A percentile compares a stretch with the other conserved stretches of the same genome.
Evolutionary conservation across 2,113 vertebrate species (phyloP).

Genomic region (Reinhardtius hippoglossoides): DNA sequence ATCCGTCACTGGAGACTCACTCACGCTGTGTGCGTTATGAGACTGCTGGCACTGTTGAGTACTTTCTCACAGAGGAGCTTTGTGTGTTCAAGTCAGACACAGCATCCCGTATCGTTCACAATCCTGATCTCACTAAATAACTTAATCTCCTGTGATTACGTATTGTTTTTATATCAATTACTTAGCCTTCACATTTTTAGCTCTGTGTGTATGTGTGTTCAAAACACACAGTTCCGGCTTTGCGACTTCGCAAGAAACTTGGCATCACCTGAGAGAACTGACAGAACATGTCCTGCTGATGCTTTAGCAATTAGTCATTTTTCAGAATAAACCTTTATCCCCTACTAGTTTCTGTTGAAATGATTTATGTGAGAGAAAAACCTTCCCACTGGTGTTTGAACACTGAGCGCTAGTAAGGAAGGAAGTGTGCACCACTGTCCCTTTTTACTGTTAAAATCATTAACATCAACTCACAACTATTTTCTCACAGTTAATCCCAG

Average conservation of each 20-base stretch:
- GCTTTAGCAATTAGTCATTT: constrained; percentile 17
- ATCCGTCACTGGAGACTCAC: constrained; percentile 36
- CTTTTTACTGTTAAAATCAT: neutral
- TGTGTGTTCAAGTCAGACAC: constrained; percentile 27
- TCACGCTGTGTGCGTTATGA: neutral
- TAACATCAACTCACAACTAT: neutral
- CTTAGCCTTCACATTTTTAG: neutral
- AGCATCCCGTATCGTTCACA: constrained; percentile 15
- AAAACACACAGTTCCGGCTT: neutral
- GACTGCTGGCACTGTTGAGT: neutral
- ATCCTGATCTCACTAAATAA: neutral
- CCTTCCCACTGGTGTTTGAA: neutral
- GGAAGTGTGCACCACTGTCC: neutral
- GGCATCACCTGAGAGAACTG: neutral
- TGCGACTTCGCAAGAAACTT: neutral
- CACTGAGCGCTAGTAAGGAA: no score
- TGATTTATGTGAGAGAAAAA: neutral
- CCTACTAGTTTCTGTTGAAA: neutral
- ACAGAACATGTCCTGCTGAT: constrained; percentile 12
- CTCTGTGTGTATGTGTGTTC: neutral
- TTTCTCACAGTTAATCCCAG: neutral
- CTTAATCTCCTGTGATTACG: neutral
- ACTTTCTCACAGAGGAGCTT: constrained; percentile 51
- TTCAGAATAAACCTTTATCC: neutral
- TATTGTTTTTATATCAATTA: neutral